Conservation (phyloP, 2,888 invertebrate species). For the Aspidiotus rigidus region DNA sequence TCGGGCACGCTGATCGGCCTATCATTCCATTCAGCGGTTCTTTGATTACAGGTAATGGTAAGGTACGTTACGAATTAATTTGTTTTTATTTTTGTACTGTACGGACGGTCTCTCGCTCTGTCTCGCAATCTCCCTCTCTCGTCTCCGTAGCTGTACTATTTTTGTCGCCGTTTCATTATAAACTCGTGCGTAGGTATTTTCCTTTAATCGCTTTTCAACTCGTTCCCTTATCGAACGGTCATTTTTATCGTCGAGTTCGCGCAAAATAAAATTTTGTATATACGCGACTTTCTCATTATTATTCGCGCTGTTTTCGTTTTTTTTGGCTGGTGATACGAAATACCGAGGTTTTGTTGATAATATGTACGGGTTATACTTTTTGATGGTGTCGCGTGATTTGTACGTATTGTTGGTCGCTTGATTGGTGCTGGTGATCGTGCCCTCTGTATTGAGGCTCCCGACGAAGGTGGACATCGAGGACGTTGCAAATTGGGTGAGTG, state of each 20-base stretch:
- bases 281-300: background rate
- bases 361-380: too few species aligned
- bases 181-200: background rate
- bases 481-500: too few species aligned
- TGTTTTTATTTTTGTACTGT: background rate
- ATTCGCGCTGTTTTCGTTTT: background rate
- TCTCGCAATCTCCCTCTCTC: too few species aligned
- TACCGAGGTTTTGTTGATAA: too few species aligned
- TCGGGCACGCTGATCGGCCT: conserved; percentile 12
- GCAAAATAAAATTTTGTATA: background rate
- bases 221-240: conserved; percentile 11
- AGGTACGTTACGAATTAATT: conserved; percentile 14
- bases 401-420: too few species aligned
- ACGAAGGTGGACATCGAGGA: too few species aligned
- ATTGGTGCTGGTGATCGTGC: too few species aligned
- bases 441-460: too few species aligned
- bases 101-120: too few species aligned
- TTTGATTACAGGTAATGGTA: conserved; percentile 20
- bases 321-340: background rate
- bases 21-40: conserved; percentile 18
- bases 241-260: background rate
- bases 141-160: too few species aligned
- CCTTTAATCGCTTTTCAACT: background rate
- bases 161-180: too few species aligned
- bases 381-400: too few species aligned